Percentiles rank a stretch among this genome's conserved stretches.
These are phyloP conservation scores for Tetrax tetrax DNA, from an alignment of 2,113 vertebrate species.

Conservation along the genomic window DNA sequence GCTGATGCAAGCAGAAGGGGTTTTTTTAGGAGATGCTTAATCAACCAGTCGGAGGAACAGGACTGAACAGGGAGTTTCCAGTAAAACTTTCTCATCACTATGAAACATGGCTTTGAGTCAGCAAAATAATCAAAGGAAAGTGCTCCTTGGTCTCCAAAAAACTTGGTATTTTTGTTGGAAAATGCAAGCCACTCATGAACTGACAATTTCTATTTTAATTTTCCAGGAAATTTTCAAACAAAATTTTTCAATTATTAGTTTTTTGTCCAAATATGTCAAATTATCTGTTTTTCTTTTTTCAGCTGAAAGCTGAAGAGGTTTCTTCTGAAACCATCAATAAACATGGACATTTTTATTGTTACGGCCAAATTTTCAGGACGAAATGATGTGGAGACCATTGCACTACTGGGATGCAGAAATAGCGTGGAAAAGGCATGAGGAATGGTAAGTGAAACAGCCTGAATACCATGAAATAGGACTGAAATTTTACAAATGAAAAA, in stretches of 20 bases:
- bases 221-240: background rate
- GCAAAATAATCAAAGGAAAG: background rate
- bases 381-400: background rate
- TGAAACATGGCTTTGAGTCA: background rate
- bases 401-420: background rate
- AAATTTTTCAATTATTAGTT: background rate
- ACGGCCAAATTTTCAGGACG: background rate
- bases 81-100: background rate
- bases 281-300: background rate
- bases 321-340: background rate
- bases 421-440: background rate
- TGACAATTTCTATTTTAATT: background rate
- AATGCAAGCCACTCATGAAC: background rate
- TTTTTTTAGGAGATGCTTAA: background rate
- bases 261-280: background rate
- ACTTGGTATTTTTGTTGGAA: background rate
- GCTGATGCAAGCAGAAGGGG: background rate
- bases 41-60: background rate
- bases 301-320: background rate
- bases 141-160: background rate
- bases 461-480: conserved; percentile 6
- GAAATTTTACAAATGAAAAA: conserved; percentile 33
- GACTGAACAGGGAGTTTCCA: background rate
- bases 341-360: background rate
- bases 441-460: background rate